Conservation (phyloP, 1,140 invertebrate genomes). For the Neodiprion pinetum region DNA sequence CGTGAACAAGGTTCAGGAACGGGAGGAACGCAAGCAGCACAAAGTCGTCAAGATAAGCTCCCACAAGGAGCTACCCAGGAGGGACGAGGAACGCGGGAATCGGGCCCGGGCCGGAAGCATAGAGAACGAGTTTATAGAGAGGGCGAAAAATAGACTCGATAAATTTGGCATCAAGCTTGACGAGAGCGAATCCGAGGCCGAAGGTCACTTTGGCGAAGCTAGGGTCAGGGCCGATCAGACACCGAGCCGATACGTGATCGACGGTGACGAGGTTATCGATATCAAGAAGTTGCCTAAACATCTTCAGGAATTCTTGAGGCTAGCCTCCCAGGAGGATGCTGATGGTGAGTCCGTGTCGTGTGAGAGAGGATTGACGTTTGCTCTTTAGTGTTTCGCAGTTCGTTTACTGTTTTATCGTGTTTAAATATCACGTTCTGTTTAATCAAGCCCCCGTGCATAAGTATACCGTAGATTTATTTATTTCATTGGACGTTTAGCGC, state of each 20-base stretch:
- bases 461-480: not conserved
- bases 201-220: conserved; percentile 45
- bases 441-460: not conserved
- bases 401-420: conserved; percentile 2
- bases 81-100: conserved; percentile 26
- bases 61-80: conserved; percentile 39
- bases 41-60: conserved; percentile 78
- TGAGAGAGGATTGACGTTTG: not conserved
- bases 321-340: conserved; percentile 56
- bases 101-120: conserved; percentile 64
- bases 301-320: conserved; percentile 71
- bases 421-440: no score
- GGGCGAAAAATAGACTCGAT: conserved; percentile 67
- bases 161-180: conserved; percentile 68
- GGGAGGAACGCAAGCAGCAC: conserved; percentile 77
- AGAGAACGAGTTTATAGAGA: conserved; percentile 76
- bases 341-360: conserved; percentile 60
- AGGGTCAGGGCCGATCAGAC: conserved; percentile 43
- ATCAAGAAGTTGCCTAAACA: conserved; percentile 73
- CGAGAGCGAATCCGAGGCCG: conserved; percentile 60
- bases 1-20: conserved; percentile 76
- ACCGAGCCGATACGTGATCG: conserved; percentile 66
- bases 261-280: conserved; percentile 67
- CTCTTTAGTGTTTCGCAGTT: not conserved
- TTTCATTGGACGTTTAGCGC: not conserved